Conservation (phyloP, 2,113 vertebrate genomes). For the Passer domesticus region DNA sequence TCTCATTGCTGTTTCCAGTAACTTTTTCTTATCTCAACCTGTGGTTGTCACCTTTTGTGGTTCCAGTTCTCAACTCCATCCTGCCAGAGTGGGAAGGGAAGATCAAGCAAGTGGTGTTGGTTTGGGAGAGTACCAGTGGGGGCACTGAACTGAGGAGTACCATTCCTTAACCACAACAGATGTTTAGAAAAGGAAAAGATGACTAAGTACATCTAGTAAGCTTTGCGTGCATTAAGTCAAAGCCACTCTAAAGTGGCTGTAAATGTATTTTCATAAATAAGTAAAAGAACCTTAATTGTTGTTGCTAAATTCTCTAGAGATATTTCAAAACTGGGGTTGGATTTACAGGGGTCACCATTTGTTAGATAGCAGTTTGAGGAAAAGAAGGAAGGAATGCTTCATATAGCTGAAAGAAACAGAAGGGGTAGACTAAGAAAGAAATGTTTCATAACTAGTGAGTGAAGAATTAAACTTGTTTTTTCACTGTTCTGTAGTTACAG, state of each 20-base stretch:
- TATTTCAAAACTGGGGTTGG: neutral
- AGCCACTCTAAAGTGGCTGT: neutral
- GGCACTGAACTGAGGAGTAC: neutral
- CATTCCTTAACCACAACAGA: neutral
- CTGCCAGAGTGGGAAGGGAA: neutral
- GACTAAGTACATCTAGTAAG: neutral
- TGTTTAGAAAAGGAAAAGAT: neutral
- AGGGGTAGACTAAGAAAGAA: neutral
- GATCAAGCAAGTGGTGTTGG: neutral
- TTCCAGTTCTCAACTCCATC: neutral
- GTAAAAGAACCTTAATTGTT: neutral
- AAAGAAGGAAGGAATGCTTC: neutral
- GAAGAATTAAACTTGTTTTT: neutral
- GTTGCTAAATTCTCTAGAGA: neutral
- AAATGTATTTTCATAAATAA: neutral
- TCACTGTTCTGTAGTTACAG: neutral
- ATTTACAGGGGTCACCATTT: neutral
- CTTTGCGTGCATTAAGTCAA: neutral
- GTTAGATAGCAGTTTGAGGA: neutral
- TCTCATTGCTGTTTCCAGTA: neutral
- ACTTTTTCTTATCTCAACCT: neutral
- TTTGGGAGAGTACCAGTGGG: neutral
- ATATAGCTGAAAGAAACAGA: neutral
- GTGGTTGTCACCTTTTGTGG: neutral
- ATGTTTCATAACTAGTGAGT: neutral